Conservation (phyloP, 2,797 vertebrate genomes). For the Lemur catta region DNA sequence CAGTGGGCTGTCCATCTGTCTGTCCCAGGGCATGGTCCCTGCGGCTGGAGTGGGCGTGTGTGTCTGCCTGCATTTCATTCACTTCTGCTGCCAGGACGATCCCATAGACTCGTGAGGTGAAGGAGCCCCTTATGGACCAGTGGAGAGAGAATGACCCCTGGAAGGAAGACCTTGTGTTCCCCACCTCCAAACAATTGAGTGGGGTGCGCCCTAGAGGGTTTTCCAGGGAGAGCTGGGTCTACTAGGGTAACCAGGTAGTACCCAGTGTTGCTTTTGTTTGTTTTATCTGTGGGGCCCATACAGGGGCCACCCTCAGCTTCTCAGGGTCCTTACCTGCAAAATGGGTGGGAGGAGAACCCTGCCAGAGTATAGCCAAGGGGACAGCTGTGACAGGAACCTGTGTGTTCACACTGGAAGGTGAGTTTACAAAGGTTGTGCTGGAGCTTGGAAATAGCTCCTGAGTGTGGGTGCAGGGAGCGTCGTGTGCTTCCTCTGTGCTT, state of each 20-base stretch:
- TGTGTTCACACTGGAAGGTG: too few relatives aligned
- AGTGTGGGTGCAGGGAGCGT: neutral
- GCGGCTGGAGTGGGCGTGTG: too few relatives aligned
- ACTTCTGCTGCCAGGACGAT: neutral
- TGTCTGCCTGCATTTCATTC: neutral
- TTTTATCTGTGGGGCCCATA: neutral
- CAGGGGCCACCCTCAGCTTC: neutral
- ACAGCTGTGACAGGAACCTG: neutral
- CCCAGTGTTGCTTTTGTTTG: neutral
- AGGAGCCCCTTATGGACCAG: neutral
- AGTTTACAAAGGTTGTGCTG: neutral
- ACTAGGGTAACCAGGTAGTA: neutral
- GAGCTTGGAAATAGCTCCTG: neutral
- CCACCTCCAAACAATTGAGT: neutral
- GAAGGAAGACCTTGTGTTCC: neutral
- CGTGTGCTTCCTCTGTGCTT: neutral
- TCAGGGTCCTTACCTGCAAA: neutral
- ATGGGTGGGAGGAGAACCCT: too few relatives aligned
- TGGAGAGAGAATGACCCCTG: neutral
- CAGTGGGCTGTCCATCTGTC: accelerated
- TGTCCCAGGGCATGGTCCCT: too few relatives aligned
- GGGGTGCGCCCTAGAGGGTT: neutral
- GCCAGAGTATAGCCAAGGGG: accelerated
- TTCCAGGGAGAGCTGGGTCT: neutral
- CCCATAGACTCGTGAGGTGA: too few relatives aligned